Conservation (phyloP, 2,797 vertebrate species). For the Falco cherrug region DNA sequence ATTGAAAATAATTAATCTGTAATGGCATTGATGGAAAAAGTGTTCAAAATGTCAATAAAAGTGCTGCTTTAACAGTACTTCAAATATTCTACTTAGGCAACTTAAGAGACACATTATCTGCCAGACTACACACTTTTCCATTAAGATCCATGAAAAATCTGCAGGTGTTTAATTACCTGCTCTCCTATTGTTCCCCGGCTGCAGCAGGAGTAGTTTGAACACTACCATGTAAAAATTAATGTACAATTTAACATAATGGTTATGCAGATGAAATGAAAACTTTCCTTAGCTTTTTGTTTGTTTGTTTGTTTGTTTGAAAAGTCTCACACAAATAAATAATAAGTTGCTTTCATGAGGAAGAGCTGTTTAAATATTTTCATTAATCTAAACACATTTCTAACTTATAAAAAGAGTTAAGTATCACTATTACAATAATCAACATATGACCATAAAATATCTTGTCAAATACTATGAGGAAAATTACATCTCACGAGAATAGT, state of each 20-base stretch:
- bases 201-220: slow-evolving; percentile 40
- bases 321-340: background rate
- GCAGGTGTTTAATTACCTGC: slow-evolving; percentile 66
- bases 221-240: background rate
- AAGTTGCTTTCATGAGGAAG: background rate
- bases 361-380: background rate
- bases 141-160: slow-evolving; percentile 64
- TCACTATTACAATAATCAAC: background rate
- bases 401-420: background rate
- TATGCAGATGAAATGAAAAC: slow-evolving; percentile 40
- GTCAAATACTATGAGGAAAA: background rate
- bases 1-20: slow-evolving; percentile 70
- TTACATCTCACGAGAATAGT: background rate
- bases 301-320: background rate
- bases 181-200: slow-evolving; percentile 56
- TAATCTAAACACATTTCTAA: background rate
- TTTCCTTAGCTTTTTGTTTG: background rate
- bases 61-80: slow-evolving; percentile 59
- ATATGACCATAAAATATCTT: background rate
- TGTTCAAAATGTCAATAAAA: slow-evolving; percentile 68
- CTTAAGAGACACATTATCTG: slow-evolving; percentile 66
- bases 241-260: slow-evolving; percentile 13
- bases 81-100: slow-evolving; percentile 54
- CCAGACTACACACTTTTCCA: slow-evolving; percentile 68
- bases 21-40: slow-evolving; percentile 70